These are phyloP conservation scores for Keiferia lycopersicella DNA, from an alignment of 2,888 invertebrate species.

Conservation along the genomic window DNA sequence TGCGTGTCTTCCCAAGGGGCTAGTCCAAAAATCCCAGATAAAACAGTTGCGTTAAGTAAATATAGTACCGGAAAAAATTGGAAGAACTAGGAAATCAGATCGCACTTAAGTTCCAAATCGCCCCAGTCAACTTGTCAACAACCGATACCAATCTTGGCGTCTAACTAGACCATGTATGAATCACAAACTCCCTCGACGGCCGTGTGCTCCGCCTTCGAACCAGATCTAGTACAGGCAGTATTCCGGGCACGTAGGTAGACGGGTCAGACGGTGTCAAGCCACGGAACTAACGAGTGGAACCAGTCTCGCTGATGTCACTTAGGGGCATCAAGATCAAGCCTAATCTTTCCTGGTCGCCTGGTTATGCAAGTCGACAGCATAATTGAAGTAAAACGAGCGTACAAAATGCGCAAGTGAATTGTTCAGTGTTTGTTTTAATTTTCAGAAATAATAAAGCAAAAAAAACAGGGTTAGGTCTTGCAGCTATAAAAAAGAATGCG, in stretches of 20 bases:
- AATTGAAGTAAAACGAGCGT: background rate
- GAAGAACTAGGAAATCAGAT: background rate
- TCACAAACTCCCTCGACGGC: background rate
- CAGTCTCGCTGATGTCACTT: conserved; percentile 20
- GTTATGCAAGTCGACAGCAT: background rate
- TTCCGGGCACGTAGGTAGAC: conserved; percentile 17
- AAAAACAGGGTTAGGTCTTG: background rate
- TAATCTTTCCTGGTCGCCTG: conserved; percentile 1
- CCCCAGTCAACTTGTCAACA: background rate
- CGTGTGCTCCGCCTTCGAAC: background rate
- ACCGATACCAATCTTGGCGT: background rate
- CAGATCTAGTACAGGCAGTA: background rate
- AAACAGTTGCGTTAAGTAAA: no score
- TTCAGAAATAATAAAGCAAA: background rate
- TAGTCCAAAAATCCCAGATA: no score
- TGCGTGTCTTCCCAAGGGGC: no score
- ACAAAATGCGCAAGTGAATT: background rate
- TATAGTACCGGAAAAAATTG: no score
- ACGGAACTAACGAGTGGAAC: conserved; percentile 22
- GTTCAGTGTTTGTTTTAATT: background rate
- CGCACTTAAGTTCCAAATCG: background rate
- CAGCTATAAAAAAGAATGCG: background rate
- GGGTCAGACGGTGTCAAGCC: conserved; percentile 18
- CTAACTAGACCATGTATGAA: background rate
- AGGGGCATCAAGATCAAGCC: conserved; percentile 7